These are phyloP conservation scores for Anthophora plumipes DNA, from an alignment of 2,888 invertebrate genomes.

Conservation along the genomic window DNA sequence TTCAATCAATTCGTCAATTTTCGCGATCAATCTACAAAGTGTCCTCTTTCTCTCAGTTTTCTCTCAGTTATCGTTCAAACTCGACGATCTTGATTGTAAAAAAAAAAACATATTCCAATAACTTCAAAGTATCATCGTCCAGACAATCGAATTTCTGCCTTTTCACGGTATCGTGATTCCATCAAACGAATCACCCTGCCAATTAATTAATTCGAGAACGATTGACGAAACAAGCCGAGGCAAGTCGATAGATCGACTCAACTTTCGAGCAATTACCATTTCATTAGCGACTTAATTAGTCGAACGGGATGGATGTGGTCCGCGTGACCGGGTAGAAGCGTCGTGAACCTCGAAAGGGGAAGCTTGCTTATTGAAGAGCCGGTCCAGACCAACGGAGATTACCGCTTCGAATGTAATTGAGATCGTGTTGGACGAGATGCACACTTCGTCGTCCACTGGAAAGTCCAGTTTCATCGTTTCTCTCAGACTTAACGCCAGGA, in stretches of 20 bases:
- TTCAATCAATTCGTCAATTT: too few species aligned
- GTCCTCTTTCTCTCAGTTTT: too few species aligned
- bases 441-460: not conserved
- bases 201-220: slow-evolving; percentile 59
- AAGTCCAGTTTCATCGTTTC: slow-evolving; percentile 18
- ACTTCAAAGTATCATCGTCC: too few species aligned
- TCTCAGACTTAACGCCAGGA: not conserved
- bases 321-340: slow-evolving; percentile 45
- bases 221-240: slow-evolving; percentile 41
- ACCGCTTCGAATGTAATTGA: slow-evolving; percentile 48
- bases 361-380: slow-evolving; percentile 43
- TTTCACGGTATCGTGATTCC: not conserved
- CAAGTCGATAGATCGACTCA: slow-evolving; percentile 22
- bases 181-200: slow-evolving; percentile 20
- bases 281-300: slow-evolving; percentile 66
- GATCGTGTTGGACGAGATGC: slow-evolving; percentile 24
- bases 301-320: slow-evolving; percentile 35
- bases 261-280: slow-evolving; percentile 66
- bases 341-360: slow-evolving; percentile 28
- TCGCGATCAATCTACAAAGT: too few species aligned
- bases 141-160: not conserved
- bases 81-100: too few species aligned
- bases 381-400: slow-evolving; percentile 12
- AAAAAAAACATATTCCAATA: too few species aligned
- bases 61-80: too few species aligned